phyloP scores from a whole-genome alignment of 2,113 vertebrate genomes.

The Lampris incognitus region DNA sequence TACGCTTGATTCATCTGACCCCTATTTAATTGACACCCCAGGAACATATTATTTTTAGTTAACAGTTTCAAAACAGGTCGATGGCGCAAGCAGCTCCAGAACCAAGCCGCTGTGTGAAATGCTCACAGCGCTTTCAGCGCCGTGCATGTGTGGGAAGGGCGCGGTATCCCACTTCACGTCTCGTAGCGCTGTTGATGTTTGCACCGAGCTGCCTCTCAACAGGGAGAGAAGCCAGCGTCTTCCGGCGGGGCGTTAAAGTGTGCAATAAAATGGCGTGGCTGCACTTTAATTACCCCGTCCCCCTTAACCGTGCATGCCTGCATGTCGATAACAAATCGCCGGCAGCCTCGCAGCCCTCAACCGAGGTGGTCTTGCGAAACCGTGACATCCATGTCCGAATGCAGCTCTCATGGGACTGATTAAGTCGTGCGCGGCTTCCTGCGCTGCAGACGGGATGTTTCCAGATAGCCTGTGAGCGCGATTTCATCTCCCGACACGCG shows the following conservation, averaged over 20 bases:
- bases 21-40: neutral
- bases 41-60: constrained; percentile 2
- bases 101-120: neutral
- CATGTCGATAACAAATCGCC: constrained; percentile 10
- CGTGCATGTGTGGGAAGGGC: neutral
- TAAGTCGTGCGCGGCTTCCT: constrained; percentile 36
- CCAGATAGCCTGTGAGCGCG: constrained; percentile 18
- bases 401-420: constrained; percentile 44
- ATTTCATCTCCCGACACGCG: constrained; percentile 57
- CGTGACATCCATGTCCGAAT: constrained; percentile 28
- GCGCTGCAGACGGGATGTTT: constrained; percentile 36
- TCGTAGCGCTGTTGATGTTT: neutral
- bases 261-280: neutral
- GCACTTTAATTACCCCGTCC: neutral
- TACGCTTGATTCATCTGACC: neutral
- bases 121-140: neutral
- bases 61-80: neutral
- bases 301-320: constrained; percentile 4
- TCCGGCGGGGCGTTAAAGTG: constrained; percentile 27
- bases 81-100: neutral
- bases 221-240: constrained; percentile 7
- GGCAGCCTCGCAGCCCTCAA: neutral
- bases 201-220: constrained; percentile 30
- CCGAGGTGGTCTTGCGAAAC: constrained; percentile 51
- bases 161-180: neutral